A percentile compares a stretch with the other conserved stretches of the same genome.
These are phyloP conservation scores for Mylabris sibirica DNA, from an alignment of 2,888 invertebrate genomes.

Conservation along the genomic window DNA sequence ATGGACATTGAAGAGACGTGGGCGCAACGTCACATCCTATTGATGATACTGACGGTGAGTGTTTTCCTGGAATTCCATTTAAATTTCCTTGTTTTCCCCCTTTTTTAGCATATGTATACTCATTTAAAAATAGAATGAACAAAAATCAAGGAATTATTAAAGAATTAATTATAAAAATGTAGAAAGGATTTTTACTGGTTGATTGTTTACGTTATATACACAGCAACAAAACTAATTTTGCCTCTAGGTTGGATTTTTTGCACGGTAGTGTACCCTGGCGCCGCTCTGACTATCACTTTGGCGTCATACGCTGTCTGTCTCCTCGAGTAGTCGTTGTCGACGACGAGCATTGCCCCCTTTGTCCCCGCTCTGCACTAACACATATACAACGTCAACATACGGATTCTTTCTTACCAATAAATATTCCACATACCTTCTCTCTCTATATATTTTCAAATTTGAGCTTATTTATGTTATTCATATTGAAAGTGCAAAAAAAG, in stretches of 20 bases:
- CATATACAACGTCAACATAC: conserved; percentile 8
- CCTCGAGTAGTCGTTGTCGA: conserved; percentile 44
- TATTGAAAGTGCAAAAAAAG: no score
- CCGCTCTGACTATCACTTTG: conserved; percentile 62
- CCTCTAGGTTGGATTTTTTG: conserved; percentile 53
- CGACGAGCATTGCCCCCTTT: conserved; percentile 52
- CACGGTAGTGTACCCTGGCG: conserved; percentile 62
- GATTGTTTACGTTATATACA: not conserved
- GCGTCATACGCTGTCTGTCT: conserved; percentile 62
- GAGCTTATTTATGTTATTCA: no score
- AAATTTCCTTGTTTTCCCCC: not conserved
- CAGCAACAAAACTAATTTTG: conserved; percentile 16
- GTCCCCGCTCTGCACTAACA: conserved; percentile 43
- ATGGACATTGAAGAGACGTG: conserved; percentile 32
- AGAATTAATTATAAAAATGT: not conserved
- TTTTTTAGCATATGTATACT: no score
- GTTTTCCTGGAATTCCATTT: conserved; percentile 13
- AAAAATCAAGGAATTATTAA: not conserved
- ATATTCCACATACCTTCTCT: conserved; percentile 30
- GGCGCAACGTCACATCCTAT: conserved; percentile 43
- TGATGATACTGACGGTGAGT: conserved; percentile 43
- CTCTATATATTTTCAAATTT: not conserved
- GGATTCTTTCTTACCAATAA: conserved; percentile 43
- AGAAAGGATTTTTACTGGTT: not conserved
- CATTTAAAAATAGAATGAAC: not conserved